These are phyloP conservation scores for Chesias legatella DNA, from an alignment of 2,888 invertebrate genomes.

Conservation along the genomic window DNA sequence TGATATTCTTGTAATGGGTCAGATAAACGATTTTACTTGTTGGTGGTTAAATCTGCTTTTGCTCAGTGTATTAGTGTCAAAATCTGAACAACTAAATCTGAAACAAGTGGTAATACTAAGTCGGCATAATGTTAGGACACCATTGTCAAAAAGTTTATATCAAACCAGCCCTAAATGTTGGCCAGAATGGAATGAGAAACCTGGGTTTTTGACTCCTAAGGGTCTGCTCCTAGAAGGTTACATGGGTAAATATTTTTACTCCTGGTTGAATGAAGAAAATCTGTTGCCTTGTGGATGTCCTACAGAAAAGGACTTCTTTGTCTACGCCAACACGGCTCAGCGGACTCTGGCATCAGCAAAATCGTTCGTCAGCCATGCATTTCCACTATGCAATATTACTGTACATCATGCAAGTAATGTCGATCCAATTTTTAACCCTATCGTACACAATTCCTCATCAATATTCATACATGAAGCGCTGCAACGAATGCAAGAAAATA, in stretches of 20 bases:
- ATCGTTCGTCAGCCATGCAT: constrained; percentile 55
- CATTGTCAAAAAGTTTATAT: constrained; percentile 48
- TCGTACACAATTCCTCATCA: constrained; percentile 53
- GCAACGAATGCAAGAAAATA: constrained; percentile 45
- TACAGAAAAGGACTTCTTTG: constrained; percentile 47
- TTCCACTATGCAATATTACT: constrained; percentile 54
- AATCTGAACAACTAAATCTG: constrained; percentile 25
- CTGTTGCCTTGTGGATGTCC: constrained; percentile 46
- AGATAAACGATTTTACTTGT: too few relatives aligned
- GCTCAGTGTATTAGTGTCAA: constrained; percentile 15
- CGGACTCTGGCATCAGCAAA: constrained; percentile 56
- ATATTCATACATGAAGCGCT: constrained; percentile 43
- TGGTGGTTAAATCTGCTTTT: constrained; percentile 3
- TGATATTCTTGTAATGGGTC: too few relatives aligned
- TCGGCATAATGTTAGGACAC: constrained; percentile 60
- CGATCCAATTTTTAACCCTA: constrained; percentile 59
- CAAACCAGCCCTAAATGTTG: constrained; percentile 50
- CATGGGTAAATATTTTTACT: constrained; percentile 52
- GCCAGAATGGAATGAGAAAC: constrained; percentile 55
- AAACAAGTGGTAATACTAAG: constrained; percentile 56
- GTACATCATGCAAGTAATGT: constrained; percentile 44
- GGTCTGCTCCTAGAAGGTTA: constrained; percentile 55
- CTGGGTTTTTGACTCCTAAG: constrained; percentile 55
- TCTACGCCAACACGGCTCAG: constrained; percentile 61
- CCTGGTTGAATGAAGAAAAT: constrained; percentile 45